Evolutionary conservation across 2,113 vertebrate genomes (phyloP), one percentile per base, ranked within the genome.

Genomic region (Zootoca vivipara): DNA sequence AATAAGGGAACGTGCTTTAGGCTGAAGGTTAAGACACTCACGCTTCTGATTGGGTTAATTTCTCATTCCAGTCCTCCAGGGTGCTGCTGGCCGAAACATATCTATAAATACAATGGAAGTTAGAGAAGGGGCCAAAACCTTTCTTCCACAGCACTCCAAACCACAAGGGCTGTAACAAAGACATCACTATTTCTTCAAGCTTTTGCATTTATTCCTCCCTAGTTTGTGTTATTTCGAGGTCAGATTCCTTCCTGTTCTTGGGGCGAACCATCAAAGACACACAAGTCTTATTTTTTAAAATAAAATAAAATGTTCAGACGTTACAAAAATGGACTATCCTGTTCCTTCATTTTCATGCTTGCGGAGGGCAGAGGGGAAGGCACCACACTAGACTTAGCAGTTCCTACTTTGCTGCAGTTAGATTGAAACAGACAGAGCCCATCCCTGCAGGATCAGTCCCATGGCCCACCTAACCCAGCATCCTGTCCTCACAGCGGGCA

Each of bases 21-120:
- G 7, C 91, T 69, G 82, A 87, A 89, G 90, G 93, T 92, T 91
- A 85, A 94, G 87, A 91, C 96, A 98, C 97, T 98, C 97, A 98
- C 97, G 96, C 97, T 96, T 98, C 97, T 93, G 97, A 98, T 86
- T 93, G 97, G 96, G 97, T 90, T 97, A 98, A 96, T 93, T 93
- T 96, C 42, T 95, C 95, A 93, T 94, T 96, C 95, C 93, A 95
- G 97, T 98, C 97, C 94, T 98, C 98, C 97, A 98, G 94, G 95
- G 98, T 97, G 95, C 97, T 97, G 91, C 97, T 97, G 94, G 98
- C 98, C 96, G 97, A 97, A 96, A 97, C 96, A 97, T 98, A 98
- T 97, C 98, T 98, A 97, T 89, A 97, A 98, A 98, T 96, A 97
- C 89, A 96, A 93, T 0, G 80, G 88, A 90, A 88, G 84, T 96